phyloP scores from a whole-genome alignment of 2,113 vertebrate genomes.

The Festucalex cinctus region DNA sequence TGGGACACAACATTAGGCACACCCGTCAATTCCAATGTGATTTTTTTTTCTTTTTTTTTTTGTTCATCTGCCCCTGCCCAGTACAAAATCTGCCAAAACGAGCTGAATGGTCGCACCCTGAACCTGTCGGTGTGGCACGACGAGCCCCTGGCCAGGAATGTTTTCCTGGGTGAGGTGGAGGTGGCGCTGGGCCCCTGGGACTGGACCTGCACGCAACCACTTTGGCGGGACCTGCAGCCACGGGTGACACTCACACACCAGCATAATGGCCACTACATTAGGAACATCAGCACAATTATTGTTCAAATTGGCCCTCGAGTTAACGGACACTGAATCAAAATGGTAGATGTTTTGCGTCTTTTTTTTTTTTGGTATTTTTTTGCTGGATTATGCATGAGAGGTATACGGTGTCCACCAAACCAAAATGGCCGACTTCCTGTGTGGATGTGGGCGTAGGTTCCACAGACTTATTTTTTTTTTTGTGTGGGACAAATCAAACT shows the following conservation, averaged over 20 bases:
- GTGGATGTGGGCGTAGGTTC: no score
- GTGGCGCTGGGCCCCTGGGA: conserved; percentile 82
- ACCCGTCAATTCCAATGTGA: neutral
- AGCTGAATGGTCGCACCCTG: conserved; percentile 81
- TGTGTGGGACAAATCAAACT: no score
- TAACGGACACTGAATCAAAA: no score
- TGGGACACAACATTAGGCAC: neutral
- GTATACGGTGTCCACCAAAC: no score
- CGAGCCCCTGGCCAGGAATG: conserved; percentile 82
- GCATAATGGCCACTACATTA: neutral
- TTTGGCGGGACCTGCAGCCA: conserved; percentile 85
- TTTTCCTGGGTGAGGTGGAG: conserved; percentile 93
- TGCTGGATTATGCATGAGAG: no score
- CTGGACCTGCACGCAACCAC: conserved; percentile 77
- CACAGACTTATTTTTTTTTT: no score
- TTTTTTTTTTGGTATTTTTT: no score
- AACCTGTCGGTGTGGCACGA: conserved; percentile 95
- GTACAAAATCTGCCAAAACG: conserved; percentile 83
- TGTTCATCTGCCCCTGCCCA: no score
- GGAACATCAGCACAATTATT: neutral
- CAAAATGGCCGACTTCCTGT: no score
- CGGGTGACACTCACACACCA: conserved; percentile 71
- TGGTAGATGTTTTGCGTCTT: no score
- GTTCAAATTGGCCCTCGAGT: no score
- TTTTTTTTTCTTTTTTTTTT: neutral